A percentile compares a stretch with the other conserved stretches of the same genome.
These are phyloP conservation scores for Drosophila tropicalis DNA, from an alignment of 1,140 invertebrate genomes.

Conservation along the genomic window DNA sequence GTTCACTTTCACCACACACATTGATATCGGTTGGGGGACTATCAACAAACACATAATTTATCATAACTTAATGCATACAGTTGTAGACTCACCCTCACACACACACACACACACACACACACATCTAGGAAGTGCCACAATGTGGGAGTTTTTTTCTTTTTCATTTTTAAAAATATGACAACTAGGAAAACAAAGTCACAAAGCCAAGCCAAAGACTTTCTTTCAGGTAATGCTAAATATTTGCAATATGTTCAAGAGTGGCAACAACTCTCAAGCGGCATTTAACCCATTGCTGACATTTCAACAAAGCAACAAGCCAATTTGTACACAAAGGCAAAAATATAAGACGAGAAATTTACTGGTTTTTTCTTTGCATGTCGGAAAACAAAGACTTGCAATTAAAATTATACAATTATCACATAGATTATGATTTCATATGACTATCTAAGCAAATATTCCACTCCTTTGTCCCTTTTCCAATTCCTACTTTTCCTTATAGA, in stretches of 20 bases:
- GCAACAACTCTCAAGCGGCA: constrained; percentile 23
- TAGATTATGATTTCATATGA: too few species aligned
- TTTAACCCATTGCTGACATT: constrained; percentile 24
- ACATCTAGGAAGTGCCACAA: constrained; percentile 48
- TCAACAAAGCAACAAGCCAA: neutral
- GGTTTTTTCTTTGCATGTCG: neutral
- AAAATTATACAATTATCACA: too few species aligned
- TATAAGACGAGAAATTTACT: neutral
- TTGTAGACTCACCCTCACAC: too few species aligned
- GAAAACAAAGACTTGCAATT: too few species aligned
- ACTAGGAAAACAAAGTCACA: constrained; percentile 57
- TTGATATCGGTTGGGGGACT: neutral
- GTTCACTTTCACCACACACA: constrained; percentile 57
- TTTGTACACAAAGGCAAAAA: neutral
- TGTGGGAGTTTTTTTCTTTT: constrained; percentile 64
- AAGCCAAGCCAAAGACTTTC: constrained; percentile 38
- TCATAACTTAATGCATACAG: constrained; percentile 57
- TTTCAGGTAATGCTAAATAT: constrained; percentile 14
- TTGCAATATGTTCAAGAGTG: constrained; percentile 19
- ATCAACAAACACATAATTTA: constrained; percentile 63
- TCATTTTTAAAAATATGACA: constrained; percentile 53
- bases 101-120: constrained; percentile 27
- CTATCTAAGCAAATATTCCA: too few species aligned
- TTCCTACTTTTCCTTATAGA: too few species aligned
- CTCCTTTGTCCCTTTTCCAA: too few species aligned